phyloP scores from a whole-genome alignment of 2,113 vertebrate genomes.

The Tylochromis polylepis region DNA sequence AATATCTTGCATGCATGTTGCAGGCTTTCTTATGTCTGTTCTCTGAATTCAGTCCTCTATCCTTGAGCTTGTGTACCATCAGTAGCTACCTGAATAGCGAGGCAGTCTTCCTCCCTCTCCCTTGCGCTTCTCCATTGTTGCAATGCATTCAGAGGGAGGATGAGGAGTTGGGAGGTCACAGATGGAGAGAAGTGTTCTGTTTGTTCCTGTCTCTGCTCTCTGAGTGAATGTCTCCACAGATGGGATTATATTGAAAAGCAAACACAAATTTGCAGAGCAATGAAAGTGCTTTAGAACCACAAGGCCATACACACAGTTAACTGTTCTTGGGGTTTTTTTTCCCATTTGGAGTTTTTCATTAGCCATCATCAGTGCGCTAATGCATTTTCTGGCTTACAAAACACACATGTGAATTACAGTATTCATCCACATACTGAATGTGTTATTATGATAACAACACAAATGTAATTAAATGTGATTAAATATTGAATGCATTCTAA shows the following conservation, averaged over 20 bases:
- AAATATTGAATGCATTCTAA: not conserved
- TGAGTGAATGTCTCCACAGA: constrained; percentile 66
- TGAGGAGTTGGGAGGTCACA: constrained; percentile 65
- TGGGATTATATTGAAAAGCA: constrained; percentile 64
- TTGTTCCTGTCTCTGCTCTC: constrained; percentile 61
- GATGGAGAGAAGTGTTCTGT: constrained; percentile 68
- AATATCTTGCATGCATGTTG: constrained; percentile 12
- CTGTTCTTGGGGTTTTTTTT: constrained; percentile 23
- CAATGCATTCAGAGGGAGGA: constrained; percentile 50
- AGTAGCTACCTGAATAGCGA: constrained; percentile 50
- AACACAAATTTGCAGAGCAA: constrained; percentile 56
- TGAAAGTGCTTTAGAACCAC: constrained; percentile 57
- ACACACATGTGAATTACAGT: not conserved
- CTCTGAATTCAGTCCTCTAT: constrained; percentile 44
- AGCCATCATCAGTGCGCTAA: not conserved
- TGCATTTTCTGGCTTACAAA: not conserved
- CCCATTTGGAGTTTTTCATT: constrained; percentile 16
- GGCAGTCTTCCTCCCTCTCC: constrained; percentile 52
- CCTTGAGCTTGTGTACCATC: constrained; percentile 64
- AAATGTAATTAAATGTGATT: not conserved
- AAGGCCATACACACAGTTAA: constrained; percentile 55
- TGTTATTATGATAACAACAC: not conserved
- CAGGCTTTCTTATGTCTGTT: constrained; percentile 29
- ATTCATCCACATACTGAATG: not conserved
- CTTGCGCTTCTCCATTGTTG: constrained; percentile 56